Evolutionary conservation across 2,888 invertebrate genomes (phyloP).

Genomic region (Pediacus dermestoides): DNA sequence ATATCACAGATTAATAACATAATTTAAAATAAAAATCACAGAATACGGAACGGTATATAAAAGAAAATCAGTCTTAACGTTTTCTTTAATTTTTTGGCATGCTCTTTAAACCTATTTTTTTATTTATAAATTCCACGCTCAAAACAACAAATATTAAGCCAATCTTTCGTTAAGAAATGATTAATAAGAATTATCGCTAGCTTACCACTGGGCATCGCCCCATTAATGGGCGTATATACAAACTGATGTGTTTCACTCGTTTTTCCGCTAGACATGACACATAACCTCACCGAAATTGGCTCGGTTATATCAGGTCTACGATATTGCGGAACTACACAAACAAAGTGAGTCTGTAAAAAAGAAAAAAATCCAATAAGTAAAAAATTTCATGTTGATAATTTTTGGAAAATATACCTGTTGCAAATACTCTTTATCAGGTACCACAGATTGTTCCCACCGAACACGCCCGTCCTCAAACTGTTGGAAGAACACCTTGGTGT

Average conservation of each 20-base stretch:
- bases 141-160: conserved; percentile 39
- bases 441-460: conserved; percentile 77
- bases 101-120: no score
- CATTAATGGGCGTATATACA: conserved; percentile 67
- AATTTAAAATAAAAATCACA: no score
- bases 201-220: conserved; percentile 49
- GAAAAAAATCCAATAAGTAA: conserved; percentile 13
- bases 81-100: no score
- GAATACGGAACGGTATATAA: no score
- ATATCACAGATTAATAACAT: no score
- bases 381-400: neutral
- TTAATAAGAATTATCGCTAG: conserved; percentile 31
- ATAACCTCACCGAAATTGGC: conserved; percentile 70
- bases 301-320: conserved; percentile 64
- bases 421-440: conserved; percentile 83
- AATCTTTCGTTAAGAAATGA: conserved; percentile 26
- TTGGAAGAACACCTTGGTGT: conserved; percentile 79
- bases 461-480: conserved; percentile 55
- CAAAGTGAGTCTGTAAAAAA: conserved; percentile 73
- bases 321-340: conserved; percentile 82
- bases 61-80: no score
- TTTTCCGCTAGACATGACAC: conserved; percentile 80
- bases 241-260: conserved; percentile 82
- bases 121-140: conserved; percentile 18
- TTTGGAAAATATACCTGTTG: conserved; percentile 62